Evolutionary conservation across 2,113 vertebrate genomes (phyloP), one percentile per base, ranked within the genome.

Genomic region (Phalacrocorax aristotelis): DNA sequence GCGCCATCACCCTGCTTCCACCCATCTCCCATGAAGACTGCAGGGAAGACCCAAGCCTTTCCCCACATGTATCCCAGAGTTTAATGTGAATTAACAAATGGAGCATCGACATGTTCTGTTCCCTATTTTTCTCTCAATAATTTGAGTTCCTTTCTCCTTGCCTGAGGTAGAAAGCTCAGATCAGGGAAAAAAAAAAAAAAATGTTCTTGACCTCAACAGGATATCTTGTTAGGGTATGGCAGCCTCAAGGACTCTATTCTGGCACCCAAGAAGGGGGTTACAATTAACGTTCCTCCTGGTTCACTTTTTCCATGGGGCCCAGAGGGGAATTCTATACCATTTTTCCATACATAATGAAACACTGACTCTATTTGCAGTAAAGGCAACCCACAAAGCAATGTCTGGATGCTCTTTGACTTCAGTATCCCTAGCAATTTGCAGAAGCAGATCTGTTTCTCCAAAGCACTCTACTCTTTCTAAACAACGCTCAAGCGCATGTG

Each of bases 111-210:
- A 44, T 66, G 46, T 74, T 90, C 46, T 77, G 71, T 42, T 88
- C 86, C 81, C n/a, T 69, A 57, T 94, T 96, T 96, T 96, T 77
- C 62, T 70, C 42, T 80, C 64, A 60, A 84, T 87, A 69, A 54
- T 79, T 61, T 36, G 58, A 93, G 84, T 62, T 88, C 26, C 49
- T 65, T 94, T 94, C 58, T 88, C 49, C 54, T 85, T 74, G 78
- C 68, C 81, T 52, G 71, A 89, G 78, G n/a, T 93, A 61, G 74
- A 92, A 81, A 89, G 46, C 52, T 80, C 49, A 44, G 58, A 85
- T 44, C 49, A 38, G 36, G 38, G 52, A 64, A 83, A 10, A 1
- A 55, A 77, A 87, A 57, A 32, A 62, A 30, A 34, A 17, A 82
- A 7, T 1, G 11, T 70, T 75, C 32, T 83, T 72, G 61, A 84